phyloP scores from a whole-genome alignment of 2,113 vertebrate genomes.

The Sylvia atricapilla region DNA sequence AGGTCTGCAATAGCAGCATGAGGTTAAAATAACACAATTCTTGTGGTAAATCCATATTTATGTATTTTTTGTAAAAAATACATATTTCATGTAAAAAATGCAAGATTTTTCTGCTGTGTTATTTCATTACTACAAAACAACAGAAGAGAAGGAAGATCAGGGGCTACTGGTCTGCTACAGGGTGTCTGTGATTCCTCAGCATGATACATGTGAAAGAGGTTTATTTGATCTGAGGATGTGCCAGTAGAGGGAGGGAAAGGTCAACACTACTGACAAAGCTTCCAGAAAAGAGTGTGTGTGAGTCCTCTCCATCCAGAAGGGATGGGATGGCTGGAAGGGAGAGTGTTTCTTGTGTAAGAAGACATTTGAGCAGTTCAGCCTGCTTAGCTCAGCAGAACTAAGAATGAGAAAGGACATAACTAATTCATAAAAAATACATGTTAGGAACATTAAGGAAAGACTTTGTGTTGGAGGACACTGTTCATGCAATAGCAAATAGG shows the following conservation, averaged over 20 bases:
- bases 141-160: not conserved
- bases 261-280: not conserved
- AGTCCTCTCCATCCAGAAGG: not conserved
- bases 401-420: not conserved
- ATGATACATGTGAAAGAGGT: not conserved
- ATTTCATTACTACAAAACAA: not conserved
- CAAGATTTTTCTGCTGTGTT: not conserved
- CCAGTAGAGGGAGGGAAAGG: not conserved
- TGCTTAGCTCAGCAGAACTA: not conserved
- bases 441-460: not conserved
- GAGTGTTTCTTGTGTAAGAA: not conserved
- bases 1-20: not conserved
- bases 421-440: not conserved
- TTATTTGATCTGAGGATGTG: not conserved
- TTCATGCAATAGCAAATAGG: not conserved
- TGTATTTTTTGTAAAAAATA: too few species aligned
- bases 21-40: not conserved
- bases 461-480: not conserved
- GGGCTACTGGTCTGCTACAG: not conserved
- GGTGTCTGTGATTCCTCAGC: not conserved
- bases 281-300: not conserved
- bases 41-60: not conserved
- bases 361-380: not conserved
- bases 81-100: not conserved
- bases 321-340: not conserved